Percentiles rank a stretch among this genome's conserved stretches.
These are phyloP conservation scores for Caenorhabditis tropicalis DNA, from an alignment of 1,140 invertebrate species.

Conservation along the genomic window DNA sequence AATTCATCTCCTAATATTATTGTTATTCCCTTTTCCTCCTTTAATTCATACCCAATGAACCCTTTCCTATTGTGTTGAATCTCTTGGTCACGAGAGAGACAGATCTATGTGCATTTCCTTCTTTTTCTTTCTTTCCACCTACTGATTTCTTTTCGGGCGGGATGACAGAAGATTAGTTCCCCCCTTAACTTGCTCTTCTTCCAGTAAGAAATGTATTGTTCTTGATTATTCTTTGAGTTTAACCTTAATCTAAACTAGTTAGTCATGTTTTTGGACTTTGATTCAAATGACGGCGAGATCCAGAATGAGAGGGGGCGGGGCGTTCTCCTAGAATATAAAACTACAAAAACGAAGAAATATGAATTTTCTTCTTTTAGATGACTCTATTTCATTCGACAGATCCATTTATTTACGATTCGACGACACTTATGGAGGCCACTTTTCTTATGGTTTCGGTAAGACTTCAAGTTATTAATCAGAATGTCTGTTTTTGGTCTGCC, in stretches of 20 bases:
- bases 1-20: not conserved
- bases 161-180: not conserved
- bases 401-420: not conserved
- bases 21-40: not conserved
- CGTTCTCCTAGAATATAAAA: not conserved
- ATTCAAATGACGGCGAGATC: not conserved
- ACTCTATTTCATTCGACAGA: not conserved
- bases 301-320: not conserved
- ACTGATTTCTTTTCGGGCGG: too few relatives aligned
- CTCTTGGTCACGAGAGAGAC: not conserved
- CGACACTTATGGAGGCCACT: not conserved
- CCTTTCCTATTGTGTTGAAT: not conserved
- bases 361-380: conserved; percentile 6
- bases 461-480: too few relatives aligned
- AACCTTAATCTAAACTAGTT: not conserved
- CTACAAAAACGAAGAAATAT: not conserved
- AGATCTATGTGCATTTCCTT: not conserved
- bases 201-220: not conserved
- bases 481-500: too few relatives aligned
- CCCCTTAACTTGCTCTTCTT: too few relatives aligned
- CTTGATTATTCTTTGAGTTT: not conserved
- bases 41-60: not conserved
- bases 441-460: not conserved
- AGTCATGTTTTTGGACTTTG: not conserved
- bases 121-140: not conserved